Conservation (phyloP, 1,140 invertebrate species). For the Oscheius sp. region DNA sequence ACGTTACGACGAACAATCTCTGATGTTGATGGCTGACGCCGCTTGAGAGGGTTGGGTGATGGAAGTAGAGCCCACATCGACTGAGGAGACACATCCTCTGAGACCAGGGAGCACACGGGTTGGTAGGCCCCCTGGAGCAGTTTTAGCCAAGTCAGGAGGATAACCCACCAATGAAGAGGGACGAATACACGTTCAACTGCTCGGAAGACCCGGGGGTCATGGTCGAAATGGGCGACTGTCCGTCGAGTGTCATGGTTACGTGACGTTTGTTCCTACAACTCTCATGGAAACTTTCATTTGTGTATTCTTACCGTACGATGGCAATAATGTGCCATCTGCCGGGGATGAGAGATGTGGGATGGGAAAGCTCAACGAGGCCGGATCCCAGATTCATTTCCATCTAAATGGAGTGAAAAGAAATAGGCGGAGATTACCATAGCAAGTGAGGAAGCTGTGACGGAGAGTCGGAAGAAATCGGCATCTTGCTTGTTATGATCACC, state of each 20-base stretch:
- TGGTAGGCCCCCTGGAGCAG: too few relatives aligned
- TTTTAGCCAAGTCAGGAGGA: too few relatives aligned
- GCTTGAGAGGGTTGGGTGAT: background rate
- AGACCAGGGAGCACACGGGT: background rate
- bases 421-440: background rate
- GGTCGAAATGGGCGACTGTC: constrained; percentile 6
- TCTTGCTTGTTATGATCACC: constrained; percentile 15
- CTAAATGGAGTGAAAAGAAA: too few relatives aligned
- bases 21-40: background rate
- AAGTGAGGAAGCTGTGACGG: background rate
- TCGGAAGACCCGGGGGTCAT: constrained; percentile 14
- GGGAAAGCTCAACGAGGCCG: constrained; percentile 6
- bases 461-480: constrained; percentile 19
- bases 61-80: background rate
- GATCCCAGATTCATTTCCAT: constrained; percentile 18
- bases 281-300: constrained; percentile 4
- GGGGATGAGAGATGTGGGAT: constrained; percentile 10
- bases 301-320: background rate
- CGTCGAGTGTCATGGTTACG: constrained; percentile 11
- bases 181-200: constrained; percentile 18
- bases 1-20: background rate
- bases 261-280: constrained; percentile 11
- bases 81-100: background rate
- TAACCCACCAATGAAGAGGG: constrained; percentile 11
- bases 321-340: constrained; percentile 3